Evolutionary conservation across 2,797 vertebrate species (phyloP).

Genomic region (Amblyraja radiata): DNA sequence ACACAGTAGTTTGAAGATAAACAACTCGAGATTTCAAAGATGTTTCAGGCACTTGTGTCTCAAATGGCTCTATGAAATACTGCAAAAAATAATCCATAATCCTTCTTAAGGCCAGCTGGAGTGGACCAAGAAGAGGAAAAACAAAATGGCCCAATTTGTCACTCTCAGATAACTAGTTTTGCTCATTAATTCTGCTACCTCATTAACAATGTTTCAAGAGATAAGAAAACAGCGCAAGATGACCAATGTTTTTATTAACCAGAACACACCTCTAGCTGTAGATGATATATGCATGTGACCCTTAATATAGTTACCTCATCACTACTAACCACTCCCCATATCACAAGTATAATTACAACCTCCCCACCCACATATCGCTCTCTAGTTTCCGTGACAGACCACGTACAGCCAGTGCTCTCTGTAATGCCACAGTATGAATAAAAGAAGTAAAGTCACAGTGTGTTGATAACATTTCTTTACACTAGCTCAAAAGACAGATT

Average conservation of each 20-base stretch:
- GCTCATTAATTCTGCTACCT: background rate
- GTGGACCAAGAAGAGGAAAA: background rate
- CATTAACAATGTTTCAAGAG: background rate
- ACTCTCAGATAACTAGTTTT: background rate
- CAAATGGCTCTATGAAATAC: constrained; percentile 24
- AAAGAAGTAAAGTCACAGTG: too few relatives aligned
- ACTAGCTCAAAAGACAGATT: background rate
- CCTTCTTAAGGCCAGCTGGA: background rate
- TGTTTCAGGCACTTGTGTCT: constrained; percentile 1
- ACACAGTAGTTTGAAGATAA: constrained; percentile 20
- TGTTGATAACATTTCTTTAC: too few relatives aligned
- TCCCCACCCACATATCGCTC: too few relatives aligned
- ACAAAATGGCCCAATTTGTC: constrained; percentile 21
- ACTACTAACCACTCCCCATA: too few relatives aligned
- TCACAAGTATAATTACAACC: too few relatives aligned
- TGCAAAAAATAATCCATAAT: constrained; percentile 14
- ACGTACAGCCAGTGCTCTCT: too few relatives aligned
- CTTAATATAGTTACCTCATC: too few relatives aligned
- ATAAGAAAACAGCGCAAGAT: background rate
- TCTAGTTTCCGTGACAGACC: too few relatives aligned
- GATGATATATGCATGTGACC: too few relatives aligned
- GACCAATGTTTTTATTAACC: background rate
- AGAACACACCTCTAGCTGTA: background rate
- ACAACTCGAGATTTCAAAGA: constrained; percentile 1
- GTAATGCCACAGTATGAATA: too few relatives aligned